Conservation (phyloP, 2,888 invertebrate genomes). For the Oscheius sp. region DNA sequence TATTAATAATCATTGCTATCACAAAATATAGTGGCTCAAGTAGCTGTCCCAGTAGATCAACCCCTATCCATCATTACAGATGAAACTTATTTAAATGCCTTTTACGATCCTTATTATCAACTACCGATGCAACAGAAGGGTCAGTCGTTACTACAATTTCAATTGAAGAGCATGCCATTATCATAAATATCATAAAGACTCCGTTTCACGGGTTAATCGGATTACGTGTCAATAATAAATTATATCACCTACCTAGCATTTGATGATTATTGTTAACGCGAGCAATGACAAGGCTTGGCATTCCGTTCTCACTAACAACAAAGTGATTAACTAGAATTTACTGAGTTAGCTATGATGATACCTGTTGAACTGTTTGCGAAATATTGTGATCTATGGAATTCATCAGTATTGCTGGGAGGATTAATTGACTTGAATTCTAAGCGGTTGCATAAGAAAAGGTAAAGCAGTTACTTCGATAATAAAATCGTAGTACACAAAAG, state of each 20-base stretch:
- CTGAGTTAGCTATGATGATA: neutral
- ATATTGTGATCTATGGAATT: conserved; percentile 3
- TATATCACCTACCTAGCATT: conserved; percentile 1
- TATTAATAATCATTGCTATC: neutral
- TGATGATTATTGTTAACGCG: conserved; percentile 9
- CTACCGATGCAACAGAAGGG: conserved; percentile 9
- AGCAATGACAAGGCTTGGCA: conserved; percentile 2
- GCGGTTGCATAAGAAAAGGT: too few species aligned
- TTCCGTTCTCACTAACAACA: conserved; percentile 8
- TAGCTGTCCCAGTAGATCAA: conserved; percentile 23
- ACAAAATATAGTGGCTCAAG: neutral
- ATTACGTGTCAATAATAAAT: conserved; percentile 22
- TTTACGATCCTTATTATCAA: conserved; percentile 21
- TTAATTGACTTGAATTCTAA: too few species aligned
- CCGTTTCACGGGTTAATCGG: conserved; percentile 5
- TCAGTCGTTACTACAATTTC: conserved; percentile 3
- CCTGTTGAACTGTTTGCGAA: conserved; percentile 9
- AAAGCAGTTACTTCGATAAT: neutral
- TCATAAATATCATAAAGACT: neutral
- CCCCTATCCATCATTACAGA: conserved; percentile 31
- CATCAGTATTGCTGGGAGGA: neutral
- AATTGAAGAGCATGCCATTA: neutral
- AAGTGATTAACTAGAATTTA: conserved; percentile 3
- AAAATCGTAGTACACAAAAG: conserved; percentile 1
- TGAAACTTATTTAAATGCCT: conserved; percentile 21